Evolutionary conservation across 2,113 vertebrate species (phyloP).

Genomic region (Lathamus discolor): DNA sequence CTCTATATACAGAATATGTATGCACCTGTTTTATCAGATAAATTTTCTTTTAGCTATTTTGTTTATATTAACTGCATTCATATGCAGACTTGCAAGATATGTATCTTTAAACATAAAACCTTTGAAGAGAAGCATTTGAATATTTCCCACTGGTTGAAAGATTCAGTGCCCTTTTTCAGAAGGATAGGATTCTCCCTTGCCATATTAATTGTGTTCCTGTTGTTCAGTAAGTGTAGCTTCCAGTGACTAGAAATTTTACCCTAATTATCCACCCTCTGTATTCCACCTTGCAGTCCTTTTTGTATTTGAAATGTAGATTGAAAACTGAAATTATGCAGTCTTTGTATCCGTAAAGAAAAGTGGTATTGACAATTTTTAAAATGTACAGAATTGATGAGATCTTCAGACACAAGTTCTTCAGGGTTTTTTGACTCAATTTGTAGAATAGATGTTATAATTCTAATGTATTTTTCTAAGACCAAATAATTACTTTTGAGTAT

Average conservation of each 20-base stretch:
- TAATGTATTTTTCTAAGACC: neutral
- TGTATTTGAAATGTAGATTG: neutral
- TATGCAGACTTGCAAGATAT: neutral
- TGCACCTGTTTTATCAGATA: neutral
- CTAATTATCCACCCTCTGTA: slow-evolving; percentile 23
- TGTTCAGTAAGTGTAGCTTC: neutral
- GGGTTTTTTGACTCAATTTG: neutral
- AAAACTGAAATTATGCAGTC: neutral
- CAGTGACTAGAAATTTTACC: slow-evolving; percentile 9
- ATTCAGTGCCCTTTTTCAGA: neutral
- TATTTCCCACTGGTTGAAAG: neutral
- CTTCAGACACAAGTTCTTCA: neutral
- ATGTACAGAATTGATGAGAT: neutral
- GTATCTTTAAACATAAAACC: neutral
- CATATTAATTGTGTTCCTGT: neutral
- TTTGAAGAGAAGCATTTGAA: neutral
- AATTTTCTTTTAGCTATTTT: neutral
- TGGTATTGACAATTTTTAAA: slow-evolving; percentile 4
- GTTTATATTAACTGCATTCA: neutral
- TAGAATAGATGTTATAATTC: neutral
- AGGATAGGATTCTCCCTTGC: neutral
- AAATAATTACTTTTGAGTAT: neutral
- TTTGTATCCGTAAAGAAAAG: slow-evolving; percentile 53
- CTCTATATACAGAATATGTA: neutral
- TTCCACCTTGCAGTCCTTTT: neutral